Percentiles rank a stretch among this genome's conserved stretches.
Evolutionary conservation across 2,888 invertebrate species (phyloP).

Genomic region (Nematopogon swammerdamellus): DNA sequence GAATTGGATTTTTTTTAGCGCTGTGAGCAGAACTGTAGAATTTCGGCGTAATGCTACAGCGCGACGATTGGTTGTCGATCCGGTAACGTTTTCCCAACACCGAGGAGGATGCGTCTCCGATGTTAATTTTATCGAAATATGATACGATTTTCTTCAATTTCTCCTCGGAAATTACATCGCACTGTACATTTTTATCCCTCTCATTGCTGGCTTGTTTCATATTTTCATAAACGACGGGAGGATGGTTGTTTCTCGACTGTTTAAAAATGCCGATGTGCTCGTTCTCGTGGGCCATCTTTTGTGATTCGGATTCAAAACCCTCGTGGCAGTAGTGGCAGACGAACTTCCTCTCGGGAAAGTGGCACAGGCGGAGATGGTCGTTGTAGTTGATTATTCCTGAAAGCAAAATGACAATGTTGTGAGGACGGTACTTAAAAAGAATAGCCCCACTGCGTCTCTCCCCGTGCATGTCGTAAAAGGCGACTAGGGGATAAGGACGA

Average conservation of each 20-base stretch:
- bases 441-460: no score
- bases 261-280: slow-evolving; percentile 37
- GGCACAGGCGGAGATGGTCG: slow-evolving; percentile 39
- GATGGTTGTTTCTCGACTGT: slow-evolving; percentile 12
- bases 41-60: no score
- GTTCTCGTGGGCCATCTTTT: slow-evolving; percentile 32
- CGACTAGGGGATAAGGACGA: no score
- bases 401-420: background rate
- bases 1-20: no score
- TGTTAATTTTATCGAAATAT: slow-evolving; percentile 34
- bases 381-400: slow-evolving; percentile 48
- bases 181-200: slow-evolving; percentile 25
- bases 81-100: slow-evolving; percentile 15
- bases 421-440: no score
- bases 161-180: slow-evolving; percentile 25
- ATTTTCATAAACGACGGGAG: slow-evolving; percentile 16
- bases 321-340: slow-evolving; percentile 43
- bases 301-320: slow-evolving; percentile 29
- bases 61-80: no score
- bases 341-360: slow-evolving; percentile 29
- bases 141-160: slow-evolving; percentile 43
- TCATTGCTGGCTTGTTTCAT: slow-evolving; percentile 14
- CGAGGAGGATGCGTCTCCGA: slow-evolving; percentile 24
- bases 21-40: no score
- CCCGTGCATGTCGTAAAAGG: no score